Evolutionary conservation across 92 coral and sea anemone genomes (phyloP), one percentile per base, ranked within the genome.

Genomic region (Umimayanthus kanabou): DNA sequence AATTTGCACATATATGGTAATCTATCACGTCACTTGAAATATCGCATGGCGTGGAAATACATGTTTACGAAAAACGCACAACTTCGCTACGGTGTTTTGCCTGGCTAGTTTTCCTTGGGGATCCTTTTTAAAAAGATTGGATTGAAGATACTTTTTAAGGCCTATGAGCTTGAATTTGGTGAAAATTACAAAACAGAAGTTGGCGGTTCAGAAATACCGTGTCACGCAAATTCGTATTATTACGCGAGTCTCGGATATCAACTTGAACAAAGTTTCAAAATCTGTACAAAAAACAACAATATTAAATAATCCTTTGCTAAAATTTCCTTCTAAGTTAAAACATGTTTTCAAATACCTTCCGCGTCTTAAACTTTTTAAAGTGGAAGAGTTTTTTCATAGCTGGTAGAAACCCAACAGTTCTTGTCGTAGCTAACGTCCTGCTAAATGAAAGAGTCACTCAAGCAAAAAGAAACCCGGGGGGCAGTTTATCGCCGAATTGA

Each of bases 361-460:
- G 28, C 37, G 39, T 71, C 25, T 47, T 33, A 9, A 4, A 26
- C 9, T 71, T 25, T 70, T 83, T 30, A 28, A 40, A 26, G 39
- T 16, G 13, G 23, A 70, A 83, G 43, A 47, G 30, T 45, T 69
- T 42, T 15, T 20, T 20, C 5, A 18, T 83, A 47, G 87, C 78
- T 30, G 9, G 11, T 7, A 83, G 58, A 71, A 83, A 71, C 87
- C 43, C 87, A 47, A 83, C 87, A 83, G 87, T 69, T 70, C 45
- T 83, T 55, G 66, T n/a, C 2, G 61, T 13, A 29, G 45, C 22
- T 11, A 30, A 80, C 67, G 30, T 3, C 58, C 58, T 0, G 58
- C 58, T 47, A 33, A 39, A 29, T 14, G 65, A 45, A 43, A 45
- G 76, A 71, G 18, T 47, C 67, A 69, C 65, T 83, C 67, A 83